Conservation (phyloP, 2,888 invertebrate species). For the Gortyna flavago region DNA sequence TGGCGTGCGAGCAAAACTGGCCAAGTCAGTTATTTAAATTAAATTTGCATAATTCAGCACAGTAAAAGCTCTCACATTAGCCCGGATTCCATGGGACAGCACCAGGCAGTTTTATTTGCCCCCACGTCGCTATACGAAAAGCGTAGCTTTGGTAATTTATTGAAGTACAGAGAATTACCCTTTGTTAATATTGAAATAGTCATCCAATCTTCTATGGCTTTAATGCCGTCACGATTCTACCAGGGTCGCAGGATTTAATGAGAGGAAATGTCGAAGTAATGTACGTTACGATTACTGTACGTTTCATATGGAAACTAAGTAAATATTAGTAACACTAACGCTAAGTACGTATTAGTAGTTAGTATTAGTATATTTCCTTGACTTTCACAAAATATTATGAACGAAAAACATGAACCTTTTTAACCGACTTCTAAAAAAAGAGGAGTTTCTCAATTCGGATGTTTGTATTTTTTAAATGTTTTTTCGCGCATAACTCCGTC, state of each 20-base stretch:
- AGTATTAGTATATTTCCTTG: neutral
- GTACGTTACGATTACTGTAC: slow-evolving; percentile 25
- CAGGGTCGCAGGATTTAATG: slow-evolving; percentile 34
- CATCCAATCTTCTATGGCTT: slow-evolving; percentile 55
- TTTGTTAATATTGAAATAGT: slow-evolving; percentile 61
- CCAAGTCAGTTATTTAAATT: slow-evolving; percentile 81
- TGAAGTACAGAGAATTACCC: slow-evolving; percentile 54
- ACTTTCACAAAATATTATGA: neutral
- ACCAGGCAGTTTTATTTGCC: slow-evolving; percentile 54
- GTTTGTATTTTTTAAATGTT: too few species aligned
- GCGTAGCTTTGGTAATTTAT: slow-evolving; percentile 55
- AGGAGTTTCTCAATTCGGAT: too few species aligned
- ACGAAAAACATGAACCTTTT: neutral
- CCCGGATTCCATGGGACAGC: slow-evolving; percentile 69
- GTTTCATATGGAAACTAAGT: slow-evolving; percentile 31
- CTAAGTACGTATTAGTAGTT: too few species aligned
- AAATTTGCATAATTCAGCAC: slow-evolving; percentile 82
- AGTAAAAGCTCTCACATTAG: slow-evolving; percentile 79
- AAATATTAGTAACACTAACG: too few species aligned
- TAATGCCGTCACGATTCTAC: slow-evolving; percentile 44
- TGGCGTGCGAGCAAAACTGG: slow-evolving; percentile 68
- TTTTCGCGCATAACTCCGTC: too few species aligned
- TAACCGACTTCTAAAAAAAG: too few species aligned
- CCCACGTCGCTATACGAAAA: slow-evolving; percentile 29
- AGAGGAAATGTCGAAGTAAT: slow-evolving; percentile 43